Evolutionary conservation across 2,888 invertebrate species (phyloP), one percentile per base, ranked within the genome.

Genomic region (Acleris cristana): DNA sequence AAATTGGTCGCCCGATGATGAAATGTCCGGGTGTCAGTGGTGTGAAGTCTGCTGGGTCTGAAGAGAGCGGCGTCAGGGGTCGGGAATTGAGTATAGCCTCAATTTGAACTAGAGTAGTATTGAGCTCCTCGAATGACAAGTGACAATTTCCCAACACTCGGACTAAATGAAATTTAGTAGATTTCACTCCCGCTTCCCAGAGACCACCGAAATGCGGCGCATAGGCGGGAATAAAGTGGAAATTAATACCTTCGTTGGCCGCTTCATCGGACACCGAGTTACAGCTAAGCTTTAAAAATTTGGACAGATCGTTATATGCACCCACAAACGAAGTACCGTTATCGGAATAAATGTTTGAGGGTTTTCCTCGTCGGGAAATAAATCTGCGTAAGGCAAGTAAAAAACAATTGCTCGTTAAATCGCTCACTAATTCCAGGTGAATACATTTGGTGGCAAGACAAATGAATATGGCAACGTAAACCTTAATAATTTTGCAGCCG

Each of bases 401-500:
- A 54, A 62, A 72, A 44, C 16, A 52, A n/a, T 71, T 62, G 26
- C 64, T 69, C 2, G 71, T 66, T 49, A 73, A 58, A 26, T 72
- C 70, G 53, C 69, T 61, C n/a, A 73, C 71, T 16, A 70, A 59
- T 26, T 73, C 74, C 14, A 73, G 40, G 19, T 74, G 69, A 30
- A 72, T 52, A 12, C 62, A 64, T 44, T 74, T 72, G 1, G 69
- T 70, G 4, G 62, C 61, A 12, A 72, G 72, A 61, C 72, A 74
- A 19, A 74, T 51, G 40, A 73, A 72, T 44, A 72, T 52, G 6
- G 65, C 65, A 19, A 74, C 67, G 23, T 73, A 73, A 2, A 67
- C 69, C 19, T 74, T 75, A 6, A 73, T 66, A 2, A 76, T 18
- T 64, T 53, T 74, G 69, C 72, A 74, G 70, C 73, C 73, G 63